A percentile compares a stretch with the other conserved stretches of the same genome.
Evolutionary conservation across 1,140 invertebrate genomes (phyloP).

Genomic region (Aphelenchoides besseyi): DNA sequence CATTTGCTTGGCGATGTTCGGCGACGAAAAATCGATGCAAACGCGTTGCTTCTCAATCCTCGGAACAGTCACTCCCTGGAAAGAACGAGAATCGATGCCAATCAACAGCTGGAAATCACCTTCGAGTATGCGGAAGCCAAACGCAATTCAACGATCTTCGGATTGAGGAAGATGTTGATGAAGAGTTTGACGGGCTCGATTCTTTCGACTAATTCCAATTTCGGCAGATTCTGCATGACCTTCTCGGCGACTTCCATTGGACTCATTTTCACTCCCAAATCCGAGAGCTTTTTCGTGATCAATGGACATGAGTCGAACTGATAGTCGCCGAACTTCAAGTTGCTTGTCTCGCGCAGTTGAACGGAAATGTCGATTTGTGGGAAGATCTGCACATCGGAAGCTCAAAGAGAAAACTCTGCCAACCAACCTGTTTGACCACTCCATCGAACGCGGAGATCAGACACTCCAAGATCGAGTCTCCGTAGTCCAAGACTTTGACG

Average conservation of each 20-base stretch:
- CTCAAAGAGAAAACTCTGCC: neutral
- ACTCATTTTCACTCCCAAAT: conserved; percentile 67
- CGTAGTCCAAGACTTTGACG: conserved; percentile 53
- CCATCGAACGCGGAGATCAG: conserved; percentile 45
- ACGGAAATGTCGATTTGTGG: conserved; percentile 36
- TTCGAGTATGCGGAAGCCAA: conserved; percentile 70
- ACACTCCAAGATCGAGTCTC: conserved; percentile 51
- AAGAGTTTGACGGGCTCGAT: conserved; percentile 70
- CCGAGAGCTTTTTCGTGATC: conserved; percentile 68
- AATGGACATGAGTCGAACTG: conserved; percentile 88
- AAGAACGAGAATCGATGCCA: neutral
- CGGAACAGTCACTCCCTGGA: conserved; percentile 66
- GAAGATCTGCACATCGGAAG: conserved; percentile 34
- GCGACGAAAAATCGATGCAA: conserved; percentile 92
- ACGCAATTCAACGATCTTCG: conserved; percentile 70
- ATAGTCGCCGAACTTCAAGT: conserved; percentile 80
- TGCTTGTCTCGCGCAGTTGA: conserved; percentile 49
- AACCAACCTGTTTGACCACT: conserved; percentile 44
- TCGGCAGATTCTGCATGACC: conserved; percentile 67
- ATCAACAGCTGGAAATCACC: neutral
- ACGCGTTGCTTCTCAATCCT: conserved; percentile 71
- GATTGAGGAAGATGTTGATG: conserved; percentile 81
- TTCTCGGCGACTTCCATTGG: conserved; percentile 78
- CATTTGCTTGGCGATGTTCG: conserved; percentile 99
- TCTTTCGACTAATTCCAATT: too few species aligned